Conservation (phyloP, 1,140 invertebrate genomes). For the Pogonognathellus flavescens region DNA sequence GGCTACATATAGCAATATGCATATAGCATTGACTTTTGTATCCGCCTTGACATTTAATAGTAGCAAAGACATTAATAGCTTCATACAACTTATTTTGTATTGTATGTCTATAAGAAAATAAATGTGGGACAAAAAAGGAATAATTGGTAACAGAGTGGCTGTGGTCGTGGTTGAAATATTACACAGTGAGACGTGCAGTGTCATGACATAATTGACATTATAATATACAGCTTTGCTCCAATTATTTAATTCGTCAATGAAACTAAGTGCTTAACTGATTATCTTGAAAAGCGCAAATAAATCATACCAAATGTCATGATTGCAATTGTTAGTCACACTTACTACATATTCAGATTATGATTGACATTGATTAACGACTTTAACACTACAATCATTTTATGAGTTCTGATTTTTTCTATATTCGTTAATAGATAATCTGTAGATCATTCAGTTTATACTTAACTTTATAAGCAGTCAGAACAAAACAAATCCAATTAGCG, state of each 20-base stretch:
- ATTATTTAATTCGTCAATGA: constrained; percentile 27
- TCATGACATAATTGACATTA: constrained; percentile 37
- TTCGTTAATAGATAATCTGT: too few relatives aligned
- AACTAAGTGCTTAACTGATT: neutral
- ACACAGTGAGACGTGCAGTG: neutral
- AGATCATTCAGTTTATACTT: too few relatives aligned
- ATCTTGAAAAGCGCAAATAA: neutral
- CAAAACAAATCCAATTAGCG: too few relatives aligned
- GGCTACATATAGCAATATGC: too few relatives aligned
- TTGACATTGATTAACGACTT: constrained; percentile 38
- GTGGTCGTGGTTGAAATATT: constrained; percentile 14
- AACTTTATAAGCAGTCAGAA: too few relatives aligned
- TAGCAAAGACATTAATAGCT: too few relatives aligned
- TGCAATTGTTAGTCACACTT: constrained; percentile 7
- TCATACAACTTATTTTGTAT: too few relatives aligned
- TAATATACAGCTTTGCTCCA: constrained; percentile 34
- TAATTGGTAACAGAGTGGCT: neutral
- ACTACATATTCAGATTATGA: neutral
- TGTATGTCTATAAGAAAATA: neutral
- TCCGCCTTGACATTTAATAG: neutral
- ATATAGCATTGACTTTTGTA: too few relatives aligned
- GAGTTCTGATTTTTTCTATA: neutral
- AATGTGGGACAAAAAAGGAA: neutral
- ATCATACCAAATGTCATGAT: neutral
- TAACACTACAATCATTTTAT: neutral